These are phyloP conservation scores for Drosophila teissieri DNA, from an alignment of 1,140 invertebrate species.

Conservation along the genomic window DNA sequence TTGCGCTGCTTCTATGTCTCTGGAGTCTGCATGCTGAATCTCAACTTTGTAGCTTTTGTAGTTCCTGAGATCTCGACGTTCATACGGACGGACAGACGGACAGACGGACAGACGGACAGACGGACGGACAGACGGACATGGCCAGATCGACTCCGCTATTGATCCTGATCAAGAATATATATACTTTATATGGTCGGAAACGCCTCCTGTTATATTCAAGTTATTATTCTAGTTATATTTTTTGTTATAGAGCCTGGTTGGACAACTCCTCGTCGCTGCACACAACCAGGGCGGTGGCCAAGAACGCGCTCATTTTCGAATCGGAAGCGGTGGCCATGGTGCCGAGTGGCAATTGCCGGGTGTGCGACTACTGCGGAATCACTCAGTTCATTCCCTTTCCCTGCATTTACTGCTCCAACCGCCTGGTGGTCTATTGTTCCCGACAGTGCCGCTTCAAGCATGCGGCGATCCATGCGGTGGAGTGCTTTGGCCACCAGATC, in stretches of 20 bases:
- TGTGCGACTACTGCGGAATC: slow-evolving; percentile 67
- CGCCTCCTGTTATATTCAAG: too few species aligned
- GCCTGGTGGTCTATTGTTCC: slow-evolving; percentile 66
- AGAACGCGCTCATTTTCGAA: slow-evolving; percentile 58
- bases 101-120: too few species aligned
- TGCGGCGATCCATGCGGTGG: slow-evolving; percentile 63
- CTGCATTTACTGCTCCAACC: slow-evolving; percentile 74
- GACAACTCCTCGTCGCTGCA: slow-evolving; percentile 60
- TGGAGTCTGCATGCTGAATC: too few species aligned
- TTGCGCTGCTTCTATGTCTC: too few species aligned
- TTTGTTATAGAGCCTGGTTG: slow-evolving; percentile 51
- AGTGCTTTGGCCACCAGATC: slow-evolving; percentile 69
- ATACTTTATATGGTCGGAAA: too few species aligned
- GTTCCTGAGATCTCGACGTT: too few species aligned
- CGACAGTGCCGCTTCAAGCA: slow-evolving; percentile 66
- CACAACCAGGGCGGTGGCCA: slow-evolving; percentile 51
- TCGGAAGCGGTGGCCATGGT: slow-evolving; percentile 62
- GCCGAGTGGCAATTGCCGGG: slow-evolving; percentile 60
- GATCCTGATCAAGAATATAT: too few species aligned
- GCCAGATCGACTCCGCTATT: too few species aligned
- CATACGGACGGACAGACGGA: too few species aligned
- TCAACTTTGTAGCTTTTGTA: too few species aligned
- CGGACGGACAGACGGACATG: too few species aligned
- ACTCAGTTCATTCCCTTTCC: slow-evolving; percentile 69
- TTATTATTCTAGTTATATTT: too few species aligned